Conservation (phyloP, 2,797 vertebrate genomes). For the Myripristis murdjan region DNA sequence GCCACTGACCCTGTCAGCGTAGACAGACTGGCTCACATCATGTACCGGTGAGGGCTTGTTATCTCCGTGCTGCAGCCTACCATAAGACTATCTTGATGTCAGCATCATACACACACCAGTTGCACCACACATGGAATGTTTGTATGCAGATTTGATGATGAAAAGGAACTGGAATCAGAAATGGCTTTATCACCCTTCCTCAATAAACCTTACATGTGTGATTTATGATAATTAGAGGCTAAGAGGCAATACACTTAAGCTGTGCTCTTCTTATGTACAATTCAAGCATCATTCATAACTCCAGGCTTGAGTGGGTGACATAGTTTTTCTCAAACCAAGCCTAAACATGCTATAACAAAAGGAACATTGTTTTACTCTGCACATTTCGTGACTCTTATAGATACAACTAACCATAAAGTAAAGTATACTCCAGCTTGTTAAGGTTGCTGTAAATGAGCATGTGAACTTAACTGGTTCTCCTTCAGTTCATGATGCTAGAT, state of each 20-base stretch:
- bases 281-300: constrained; percentile 42
- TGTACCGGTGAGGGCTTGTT: constrained; percentile 89
- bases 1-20: constrained; percentile 88
- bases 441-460: background rate
- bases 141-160: constrained; percentile 53
- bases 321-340: constrained; percentile 33
- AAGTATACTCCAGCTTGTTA: background rate
- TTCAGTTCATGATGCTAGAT: constrained; percentile 20
- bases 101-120: background rate
- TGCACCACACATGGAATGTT: background rate
- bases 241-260: constrained; percentile 34
- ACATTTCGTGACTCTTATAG: background rate
- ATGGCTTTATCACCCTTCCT: constrained; percentile 36
- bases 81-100: background rate
- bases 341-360: constrained; percentile 24
- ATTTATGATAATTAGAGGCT: constrained; percentile 62
- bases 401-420: background rate
- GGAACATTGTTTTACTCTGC: constrained; percentile 23
- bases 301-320: constrained; percentile 40
- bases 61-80: background rate
- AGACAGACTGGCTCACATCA: constrained; percentile 93
- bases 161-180: constrained; percentile 41
- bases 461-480: constrained; percentile 2
- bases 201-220: constrained; percentile 43
- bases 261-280: constrained; percentile 27